Evolutionary conservation across 2,113 vertebrate genomes (phyloP).

Genomic region (Gobio gobio): DNA sequence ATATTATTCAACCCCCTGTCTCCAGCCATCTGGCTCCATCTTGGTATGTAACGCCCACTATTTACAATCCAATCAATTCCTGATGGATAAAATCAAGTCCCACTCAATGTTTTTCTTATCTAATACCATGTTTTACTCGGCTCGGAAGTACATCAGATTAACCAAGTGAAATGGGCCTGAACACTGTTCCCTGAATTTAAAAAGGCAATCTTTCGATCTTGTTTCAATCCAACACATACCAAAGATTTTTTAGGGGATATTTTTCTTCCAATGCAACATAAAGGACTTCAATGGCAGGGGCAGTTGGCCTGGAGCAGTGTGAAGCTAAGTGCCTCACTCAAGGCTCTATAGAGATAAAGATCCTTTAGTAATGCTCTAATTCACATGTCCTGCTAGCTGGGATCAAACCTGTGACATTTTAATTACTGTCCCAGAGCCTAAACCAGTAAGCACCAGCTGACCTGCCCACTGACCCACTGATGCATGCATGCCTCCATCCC

Average conservation of each 20-base stretch:
- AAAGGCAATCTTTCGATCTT: conserved; percentile 17
- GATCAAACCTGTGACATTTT: conserved; percentile 35
- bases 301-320: background rate
- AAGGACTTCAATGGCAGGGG: background rate
- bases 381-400: conserved; percentile 24
- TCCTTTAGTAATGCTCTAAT: conserved; percentile 40
- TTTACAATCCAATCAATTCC: background rate
- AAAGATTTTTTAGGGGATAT: background rate
- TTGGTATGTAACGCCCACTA: background rate
- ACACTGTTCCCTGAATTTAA: background rate
- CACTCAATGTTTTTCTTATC: background rate
- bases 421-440: conserved; percentile 18
- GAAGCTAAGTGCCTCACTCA: conserved; percentile 19
- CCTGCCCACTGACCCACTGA: background rate
- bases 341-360: conserved; percentile 24
- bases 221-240: background rate
- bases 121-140: background rate
- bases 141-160: background rate
- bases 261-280: conserved; percentile 7
- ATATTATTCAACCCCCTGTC: conserved; percentile 21
- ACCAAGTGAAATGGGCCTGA: background rate
- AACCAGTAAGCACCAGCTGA: conserved; percentile 9
- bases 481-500: too few relatives aligned
- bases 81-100: background rate
- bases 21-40: conserved; percentile 2